phyloP scores from a whole-genome alignment of 2,113 vertebrate genomes.

The human (Homo sapiens) region DNA sequence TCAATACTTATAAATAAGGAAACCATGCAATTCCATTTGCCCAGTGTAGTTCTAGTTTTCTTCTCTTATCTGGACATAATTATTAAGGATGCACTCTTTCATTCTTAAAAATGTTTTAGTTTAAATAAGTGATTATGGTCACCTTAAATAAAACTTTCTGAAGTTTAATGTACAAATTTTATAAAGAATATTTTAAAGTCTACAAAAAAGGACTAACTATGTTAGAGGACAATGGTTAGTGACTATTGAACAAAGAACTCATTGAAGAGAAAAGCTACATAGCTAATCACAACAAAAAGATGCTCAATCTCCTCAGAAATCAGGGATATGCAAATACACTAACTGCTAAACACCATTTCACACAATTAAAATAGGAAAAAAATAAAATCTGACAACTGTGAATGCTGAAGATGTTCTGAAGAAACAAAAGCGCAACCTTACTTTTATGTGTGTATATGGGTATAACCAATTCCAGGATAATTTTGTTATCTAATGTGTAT shows the following conservation, averaged over 20 bases:
- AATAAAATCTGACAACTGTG: not conserved
- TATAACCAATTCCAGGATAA: not conserved
- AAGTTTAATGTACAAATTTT: not conserved
- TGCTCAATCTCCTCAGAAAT: not conserved
- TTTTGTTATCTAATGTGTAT: not conserved
- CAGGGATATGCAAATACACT: not conserved
- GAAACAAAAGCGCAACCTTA: not conserved
- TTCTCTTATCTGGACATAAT: not conserved
- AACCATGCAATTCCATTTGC: not conserved
- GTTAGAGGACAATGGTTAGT: not conserved
- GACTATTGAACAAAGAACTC: not conserved
- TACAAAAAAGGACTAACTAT: not conserved
- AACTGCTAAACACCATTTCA: not conserved
- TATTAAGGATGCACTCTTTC: not conserved
- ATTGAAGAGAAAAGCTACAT: not conserved
- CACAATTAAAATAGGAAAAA: not conserved
- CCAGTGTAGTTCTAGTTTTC: not conserved
- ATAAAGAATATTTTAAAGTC: not conserved
- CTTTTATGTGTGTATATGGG: not conserved
- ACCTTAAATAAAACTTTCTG: not conserved
- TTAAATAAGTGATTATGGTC: not conserved
- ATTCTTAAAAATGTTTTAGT: not conserved
- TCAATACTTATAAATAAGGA: not conserved
- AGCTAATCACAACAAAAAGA: not conserved
- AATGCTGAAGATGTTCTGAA: not conserved